phyloP scores from a whole-genome alignment of 2,797 vertebrate species.

The Myripristis jacobus region DNA sequence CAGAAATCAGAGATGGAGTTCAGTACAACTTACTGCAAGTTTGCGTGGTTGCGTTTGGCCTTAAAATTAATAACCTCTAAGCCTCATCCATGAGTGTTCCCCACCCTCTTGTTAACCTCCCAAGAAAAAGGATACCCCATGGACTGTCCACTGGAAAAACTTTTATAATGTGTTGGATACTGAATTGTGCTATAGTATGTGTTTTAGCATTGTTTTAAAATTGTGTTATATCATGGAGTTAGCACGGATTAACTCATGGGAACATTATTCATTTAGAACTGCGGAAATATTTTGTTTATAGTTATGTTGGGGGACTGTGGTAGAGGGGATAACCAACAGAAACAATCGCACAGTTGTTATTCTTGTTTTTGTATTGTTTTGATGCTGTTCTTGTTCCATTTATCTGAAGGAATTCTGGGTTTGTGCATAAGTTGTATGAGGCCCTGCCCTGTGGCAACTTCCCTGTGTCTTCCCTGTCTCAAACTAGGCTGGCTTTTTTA shows the following conservation, averaged over 20 bases:
- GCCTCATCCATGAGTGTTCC: no score
- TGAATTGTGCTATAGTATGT: no score
- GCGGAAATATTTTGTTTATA: background rate
- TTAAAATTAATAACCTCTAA: background rate
- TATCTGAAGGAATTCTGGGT: background rate
- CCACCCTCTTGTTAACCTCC: no score
- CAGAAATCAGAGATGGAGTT: background rate
- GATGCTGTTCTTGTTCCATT: background rate
- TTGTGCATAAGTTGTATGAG: slow-evolving; percentile 25
- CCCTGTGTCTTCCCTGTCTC: slow-evolving; percentile 37
- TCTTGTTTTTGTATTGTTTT: slow-evolving; percentile 24
- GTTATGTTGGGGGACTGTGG: background rate
- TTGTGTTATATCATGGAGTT: no score
- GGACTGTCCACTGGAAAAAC: no score
- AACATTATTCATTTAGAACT: background rate
- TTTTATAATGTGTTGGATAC: no score
- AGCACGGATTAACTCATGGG: no score
- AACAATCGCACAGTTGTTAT: background rate
- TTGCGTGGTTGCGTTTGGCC: background rate
- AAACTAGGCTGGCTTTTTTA: slow-evolving; percentile 45
- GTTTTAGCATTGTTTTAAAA: no score
- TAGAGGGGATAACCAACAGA: background rate
- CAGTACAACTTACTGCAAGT: background rate
- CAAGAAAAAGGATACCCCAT: no score
- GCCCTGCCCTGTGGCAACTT: slow-evolving; percentile 29